Evolutionary conservation across 2,113 vertebrate genomes (phyloP).

Genomic region (Thalassoma bifasciatum): DNA sequence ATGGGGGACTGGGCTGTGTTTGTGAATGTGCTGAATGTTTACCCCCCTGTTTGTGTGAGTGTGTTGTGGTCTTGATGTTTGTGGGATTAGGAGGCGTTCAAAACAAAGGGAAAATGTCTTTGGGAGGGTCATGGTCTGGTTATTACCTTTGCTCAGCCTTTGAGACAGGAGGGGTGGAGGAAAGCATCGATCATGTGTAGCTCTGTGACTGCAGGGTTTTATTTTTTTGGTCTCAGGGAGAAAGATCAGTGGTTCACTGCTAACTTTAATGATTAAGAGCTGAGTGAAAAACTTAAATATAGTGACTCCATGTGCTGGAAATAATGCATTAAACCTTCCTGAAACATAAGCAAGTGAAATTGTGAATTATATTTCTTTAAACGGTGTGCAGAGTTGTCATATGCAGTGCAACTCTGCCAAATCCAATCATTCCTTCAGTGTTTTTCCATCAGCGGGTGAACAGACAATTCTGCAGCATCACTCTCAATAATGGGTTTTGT

Average conservation of each 20-base stretch:
- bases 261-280: slow-evolving; percentile 43
- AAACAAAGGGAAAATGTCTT: slow-evolving; percentile 58
- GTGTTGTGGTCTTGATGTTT: slow-evolving; percentile 28
- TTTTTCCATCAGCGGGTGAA: slow-evolving; percentile 22
- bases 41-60: neutral
- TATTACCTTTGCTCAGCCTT: slow-evolving; percentile 57
- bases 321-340: neutral
- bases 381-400: neutral
- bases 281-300: slow-evolving; percentile 58
- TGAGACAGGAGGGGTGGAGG: slow-evolving; percentile 32
- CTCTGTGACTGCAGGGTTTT: slow-evolving; percentile 21
- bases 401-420: neutral
- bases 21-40: slow-evolving; percentile 17
- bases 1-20: slow-evolving; percentile 36
- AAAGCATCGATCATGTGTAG: slow-evolving; percentile 67
- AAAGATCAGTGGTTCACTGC: slow-evolving; percentile 31
- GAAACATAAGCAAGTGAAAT: slow-evolving; percentile 2
- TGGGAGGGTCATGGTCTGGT: slow-evolving; percentile 51
- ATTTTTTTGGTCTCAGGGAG: slow-evolving; percentile 31
- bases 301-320: slow-evolving; percentile 11
- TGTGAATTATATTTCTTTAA: neutral
- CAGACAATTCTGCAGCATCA: slow-evolving; percentile 31
- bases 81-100: slow-evolving; percentile 49
- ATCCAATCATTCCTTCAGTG: slow-evolving; percentile 8
- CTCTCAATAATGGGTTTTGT: slow-evolving; percentile 47